These are phyloP conservation scores for Zaprionus lachaisei DNA, from an alignment of 1,140 invertebrate genomes.

Conservation along the genomic window DNA sequence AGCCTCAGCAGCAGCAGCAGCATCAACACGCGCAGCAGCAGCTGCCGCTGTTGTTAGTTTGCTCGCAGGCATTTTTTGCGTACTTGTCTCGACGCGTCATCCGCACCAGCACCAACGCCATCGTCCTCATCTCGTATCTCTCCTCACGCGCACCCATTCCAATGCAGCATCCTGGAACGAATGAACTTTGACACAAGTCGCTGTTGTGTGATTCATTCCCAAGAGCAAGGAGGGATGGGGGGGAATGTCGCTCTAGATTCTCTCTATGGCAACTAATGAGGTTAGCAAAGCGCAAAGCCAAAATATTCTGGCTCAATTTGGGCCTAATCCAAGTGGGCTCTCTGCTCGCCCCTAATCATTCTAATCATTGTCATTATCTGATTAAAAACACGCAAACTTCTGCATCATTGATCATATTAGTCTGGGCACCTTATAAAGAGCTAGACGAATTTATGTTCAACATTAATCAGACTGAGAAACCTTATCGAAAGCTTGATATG, in stretches of 20 bases:
- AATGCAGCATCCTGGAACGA: conserved; percentile 27
- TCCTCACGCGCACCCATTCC: conserved; percentile 65
- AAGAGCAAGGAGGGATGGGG: not conserved
- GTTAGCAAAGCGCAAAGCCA: conserved; percentile 20
- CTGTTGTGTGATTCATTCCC: conserved; percentile 30
- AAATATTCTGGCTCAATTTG: conserved; percentile 21
- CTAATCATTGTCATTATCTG: conserved; percentile 24
- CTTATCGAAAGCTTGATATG: not conserved
- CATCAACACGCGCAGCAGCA: conserved; percentile 8
- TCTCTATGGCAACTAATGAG: conserved; percentile 28
- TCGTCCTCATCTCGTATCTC: not conserved
- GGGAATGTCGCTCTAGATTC: conserved; percentile 17
- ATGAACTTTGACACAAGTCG: conserved; percentile 19
- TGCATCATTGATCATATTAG: conserved; percentile 29
- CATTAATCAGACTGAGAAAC: conserved; percentile 8
- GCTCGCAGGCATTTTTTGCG: conserved; percentile 74
- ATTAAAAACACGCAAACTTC: conserved; percentile 26
- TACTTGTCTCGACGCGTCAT: conserved; percentile 75
- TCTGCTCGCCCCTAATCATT: not conserved
- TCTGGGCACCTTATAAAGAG: not conserved
- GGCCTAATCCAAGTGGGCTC: conserved; percentile 5
- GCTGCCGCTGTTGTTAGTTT: conserved; percentile 62
- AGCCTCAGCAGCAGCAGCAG: conserved; percentile 20
- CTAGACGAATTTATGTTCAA: not conserved
- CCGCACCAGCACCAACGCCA: conserved; percentile 45